These are phyloP conservation scores for Urocynchramus pylzowi DNA, from an alignment of 2,113 vertebrate species.

Conservation along the genomic window DNA sequence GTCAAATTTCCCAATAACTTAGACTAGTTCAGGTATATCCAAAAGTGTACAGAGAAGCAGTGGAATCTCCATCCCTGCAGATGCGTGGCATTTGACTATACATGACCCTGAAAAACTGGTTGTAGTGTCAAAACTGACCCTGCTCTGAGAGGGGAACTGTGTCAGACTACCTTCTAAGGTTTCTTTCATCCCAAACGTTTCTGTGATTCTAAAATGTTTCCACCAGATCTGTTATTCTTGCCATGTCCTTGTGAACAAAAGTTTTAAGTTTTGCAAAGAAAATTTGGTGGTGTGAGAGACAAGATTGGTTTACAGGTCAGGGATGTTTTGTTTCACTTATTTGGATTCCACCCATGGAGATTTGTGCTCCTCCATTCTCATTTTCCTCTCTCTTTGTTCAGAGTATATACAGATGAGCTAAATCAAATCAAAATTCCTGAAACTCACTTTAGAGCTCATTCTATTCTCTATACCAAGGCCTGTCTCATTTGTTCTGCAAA, in stretches of 20 bases:
- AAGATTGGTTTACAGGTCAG: not conserved
- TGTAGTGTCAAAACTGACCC: not conserved
- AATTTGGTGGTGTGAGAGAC: not conserved
- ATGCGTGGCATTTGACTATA: not conserved
- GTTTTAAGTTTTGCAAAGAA: not conserved
- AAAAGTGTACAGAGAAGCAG: not conserved
- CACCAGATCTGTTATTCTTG: not conserved
- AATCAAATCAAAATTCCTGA: not conserved
- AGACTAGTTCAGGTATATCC: not conserved
- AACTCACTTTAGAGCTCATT: not conserved
- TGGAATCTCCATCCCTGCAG: not conserved
- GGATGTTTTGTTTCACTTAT: not conserved
- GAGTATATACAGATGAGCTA: not conserved
- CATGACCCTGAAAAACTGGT: not conserved
- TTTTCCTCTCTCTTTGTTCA: not conserved
- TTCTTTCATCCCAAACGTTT: not conserved
- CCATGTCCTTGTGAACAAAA: not conserved
- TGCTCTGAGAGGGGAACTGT: not conserved
- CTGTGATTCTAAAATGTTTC: not conserved
- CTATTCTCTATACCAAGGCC: not conserved
- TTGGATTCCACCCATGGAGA: not conserved
- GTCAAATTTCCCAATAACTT: not conserved
- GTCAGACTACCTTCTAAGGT: not conserved
- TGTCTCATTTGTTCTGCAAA: not conserved
- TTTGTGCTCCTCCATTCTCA: not conserved